A percentile compares a stretch with the other conserved stretches of the same genome.
These are phyloP conservation scores for Heliconius himera DNA, from an alignment of 1,140 invertebrate genomes.

Conservation along the genomic window DNA sequence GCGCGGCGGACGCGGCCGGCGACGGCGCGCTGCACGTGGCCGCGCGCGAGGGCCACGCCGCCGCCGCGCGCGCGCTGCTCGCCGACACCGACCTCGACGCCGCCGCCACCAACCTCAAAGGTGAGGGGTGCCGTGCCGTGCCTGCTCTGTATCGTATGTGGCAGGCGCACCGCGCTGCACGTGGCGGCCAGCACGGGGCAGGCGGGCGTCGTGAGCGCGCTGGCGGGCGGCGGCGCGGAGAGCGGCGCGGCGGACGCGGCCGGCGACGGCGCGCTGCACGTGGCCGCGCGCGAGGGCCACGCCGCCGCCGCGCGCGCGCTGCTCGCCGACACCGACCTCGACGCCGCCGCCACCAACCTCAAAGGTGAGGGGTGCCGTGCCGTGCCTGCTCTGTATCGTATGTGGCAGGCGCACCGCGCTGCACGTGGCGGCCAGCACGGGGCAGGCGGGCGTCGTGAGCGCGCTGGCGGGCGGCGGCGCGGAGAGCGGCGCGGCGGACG, in stretches of 20 bases:
- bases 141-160: too few relatives aligned
- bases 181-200: conserved; percentile 90
- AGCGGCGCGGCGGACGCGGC: conserved; percentile 93
- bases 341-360: conserved; percentile 91
- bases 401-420: conserved; percentile 91
- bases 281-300: conserved; percentile 93
- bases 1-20: conserved; percentile 91
- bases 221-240: conserved; percentile 87
- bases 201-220: conserved; percentile 88
- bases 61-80: conserved; percentile 90
- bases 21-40: conserved; percentile 97
- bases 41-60: conserved; percentile 91
- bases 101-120: conserved; percentile 91
- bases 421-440: conserved; percentile 92
- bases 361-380: too few relatives aligned
- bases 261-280: conserved; percentile 95
- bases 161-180: conserved; percentile 92
- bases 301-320: conserved; percentile 89
- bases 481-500: conserved; percentile 92
- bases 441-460: conserved; percentile 87
- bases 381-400: too few relatives aligned
- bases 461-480: conserved; percentile 88
- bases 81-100: conserved; percentile 91
- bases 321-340: conserved; percentile 90
- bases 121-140: too few relatives aligned